phyloP scores from a whole-genome alignment of 1,140 invertebrate species.

The Eriosoma lanigerum region DNA sequence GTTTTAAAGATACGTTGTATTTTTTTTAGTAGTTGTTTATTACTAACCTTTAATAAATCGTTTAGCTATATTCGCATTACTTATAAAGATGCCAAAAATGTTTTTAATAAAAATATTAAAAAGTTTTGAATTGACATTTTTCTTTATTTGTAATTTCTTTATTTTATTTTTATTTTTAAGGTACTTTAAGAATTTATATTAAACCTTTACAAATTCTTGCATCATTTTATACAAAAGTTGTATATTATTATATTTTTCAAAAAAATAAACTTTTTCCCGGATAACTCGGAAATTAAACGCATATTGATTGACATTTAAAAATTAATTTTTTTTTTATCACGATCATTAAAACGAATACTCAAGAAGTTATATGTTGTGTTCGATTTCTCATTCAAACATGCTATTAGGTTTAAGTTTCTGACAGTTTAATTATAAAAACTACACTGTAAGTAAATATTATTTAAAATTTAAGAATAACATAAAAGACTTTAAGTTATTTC shows the following conservation, averaged over 20 bases:
- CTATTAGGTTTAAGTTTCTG: conserved; percentile 30
- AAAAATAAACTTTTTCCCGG: background rate
- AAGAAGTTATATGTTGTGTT: conserved; percentile 11
- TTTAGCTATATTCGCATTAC: background rate
- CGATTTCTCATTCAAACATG: conserved; percentile 9
- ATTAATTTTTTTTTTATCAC: conserved; percentile 14
- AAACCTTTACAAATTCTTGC: conserved; percentile 25
- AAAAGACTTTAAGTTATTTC: background rate
- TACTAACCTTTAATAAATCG: background rate
- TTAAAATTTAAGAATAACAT: conserved; percentile 19
- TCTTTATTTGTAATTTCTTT: conserved; percentile 19
- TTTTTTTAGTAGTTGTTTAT: background rate
- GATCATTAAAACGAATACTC: conserved; percentile 31
- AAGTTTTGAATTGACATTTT: conserved; percentile 36
- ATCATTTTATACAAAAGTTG: background rate
- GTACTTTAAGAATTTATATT: conserved; percentile 36
- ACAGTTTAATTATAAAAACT: conserved; percentile 41
- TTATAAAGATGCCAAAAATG: conserved; percentile 30
- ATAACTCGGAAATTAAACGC: conserved; percentile 39
- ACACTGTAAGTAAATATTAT: conserved; percentile 2
- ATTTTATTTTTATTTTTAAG: conserved; percentile 9
- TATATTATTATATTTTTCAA: background rate
- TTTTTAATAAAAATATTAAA: conserved; percentile 36
- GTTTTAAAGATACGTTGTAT: too few species aligned
- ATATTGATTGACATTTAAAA: conserved; percentile 44